phyloP scores from a whole-genome alignment of 2,888 invertebrate genomes.

The Ephialtes manifestator region DNA sequence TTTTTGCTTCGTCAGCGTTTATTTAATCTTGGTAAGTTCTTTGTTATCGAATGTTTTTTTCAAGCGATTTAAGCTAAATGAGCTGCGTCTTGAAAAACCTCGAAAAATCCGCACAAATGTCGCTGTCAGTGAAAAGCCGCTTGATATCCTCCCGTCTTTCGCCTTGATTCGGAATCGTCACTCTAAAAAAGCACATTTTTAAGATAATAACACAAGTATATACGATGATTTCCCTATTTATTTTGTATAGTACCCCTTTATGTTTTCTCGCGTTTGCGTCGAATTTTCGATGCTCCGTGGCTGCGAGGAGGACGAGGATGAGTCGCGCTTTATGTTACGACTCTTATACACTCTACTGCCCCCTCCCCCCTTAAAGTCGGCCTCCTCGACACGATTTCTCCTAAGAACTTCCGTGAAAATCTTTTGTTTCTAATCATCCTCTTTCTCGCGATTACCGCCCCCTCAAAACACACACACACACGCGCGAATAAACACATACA shows the following conservation, averaged over 20 bases:
- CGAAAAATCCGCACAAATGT: conserved; percentile 5
- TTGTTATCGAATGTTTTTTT: conserved; percentile 16
- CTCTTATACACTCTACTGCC: background rate
- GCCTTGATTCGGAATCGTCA: conserved; percentile 47
- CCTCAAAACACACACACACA: conserved; percentile 5
- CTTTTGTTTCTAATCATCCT: conserved; percentile 6
- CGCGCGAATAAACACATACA: conserved; percentile 23
- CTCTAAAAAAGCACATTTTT: conserved; percentile 54
- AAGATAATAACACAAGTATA: conserved; percentile 43
- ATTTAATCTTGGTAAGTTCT: background rate
- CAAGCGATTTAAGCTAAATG: conserved; percentile 7
- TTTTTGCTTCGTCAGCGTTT: conserved; percentile 21
- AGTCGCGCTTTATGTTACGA: background rate
- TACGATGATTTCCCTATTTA: conserved; percentile 57
- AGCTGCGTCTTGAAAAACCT: conserved; percentile 15
- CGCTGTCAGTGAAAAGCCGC: background rate
- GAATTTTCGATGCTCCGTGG: background rate
- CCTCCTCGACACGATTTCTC: conserved; percentile 27
- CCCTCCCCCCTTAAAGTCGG: background rate
- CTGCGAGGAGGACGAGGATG: background rate
- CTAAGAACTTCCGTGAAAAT: conserved; percentile 48
- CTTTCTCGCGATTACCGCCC: conserved; percentile 38
- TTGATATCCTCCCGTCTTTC: conserved; percentile 43
- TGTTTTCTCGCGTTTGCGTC: background rate
- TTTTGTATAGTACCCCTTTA: conserved; percentile 65